Percentiles rank a stretch among this genome's conserved stretches.
Evolutionary conservation across 2,888 invertebrate species (phyloP).

Genomic region (Melipona beecheii): DNA sequence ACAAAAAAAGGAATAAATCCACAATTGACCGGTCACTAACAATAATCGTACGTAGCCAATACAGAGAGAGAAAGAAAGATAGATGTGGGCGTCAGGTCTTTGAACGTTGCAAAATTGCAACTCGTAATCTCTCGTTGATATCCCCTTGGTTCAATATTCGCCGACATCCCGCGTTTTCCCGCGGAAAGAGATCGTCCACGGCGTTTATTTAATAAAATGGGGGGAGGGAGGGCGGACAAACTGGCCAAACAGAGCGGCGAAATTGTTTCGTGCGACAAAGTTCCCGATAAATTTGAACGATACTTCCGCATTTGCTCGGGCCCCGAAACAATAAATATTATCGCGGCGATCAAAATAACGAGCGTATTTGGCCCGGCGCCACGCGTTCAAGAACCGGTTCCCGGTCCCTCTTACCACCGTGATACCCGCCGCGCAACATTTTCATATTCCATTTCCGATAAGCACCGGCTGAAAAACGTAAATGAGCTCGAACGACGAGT

Average conservation of each 20-base stretch:
- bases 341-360: constrained; percentile 34
- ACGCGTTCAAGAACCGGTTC: not conserved
- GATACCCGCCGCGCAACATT: constrained; percentile 6
- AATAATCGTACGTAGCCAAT: not conserved
- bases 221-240: not conserved
- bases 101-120: constrained; percentile 22
- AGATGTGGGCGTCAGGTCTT: not conserved
- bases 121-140: constrained; percentile 31
- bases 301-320: constrained; percentile 15
- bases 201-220: constrained; percentile 15
- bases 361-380: constrained; percentile 45
- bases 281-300: constrained; percentile 23
- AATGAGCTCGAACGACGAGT: constrained; percentile 19
- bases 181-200: not conserved
- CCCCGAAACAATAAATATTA: constrained; percentile 36
- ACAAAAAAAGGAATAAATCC: not conserved
- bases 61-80: not conserved
- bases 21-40: not conserved
- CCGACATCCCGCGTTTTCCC: not conserved
- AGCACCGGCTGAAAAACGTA: constrained; percentile 24
- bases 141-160: constrained; percentile 2
- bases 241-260: not conserved
- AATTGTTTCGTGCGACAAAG: not conserved
- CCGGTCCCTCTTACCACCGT: constrained; percentile 1
- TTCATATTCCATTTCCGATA: constrained; percentile 42